These are phyloP conservation scores for Cyprinodon tularosa DNA, from an alignment of 2,113 vertebrate genomes.

Conservation along the genomic window DNA sequence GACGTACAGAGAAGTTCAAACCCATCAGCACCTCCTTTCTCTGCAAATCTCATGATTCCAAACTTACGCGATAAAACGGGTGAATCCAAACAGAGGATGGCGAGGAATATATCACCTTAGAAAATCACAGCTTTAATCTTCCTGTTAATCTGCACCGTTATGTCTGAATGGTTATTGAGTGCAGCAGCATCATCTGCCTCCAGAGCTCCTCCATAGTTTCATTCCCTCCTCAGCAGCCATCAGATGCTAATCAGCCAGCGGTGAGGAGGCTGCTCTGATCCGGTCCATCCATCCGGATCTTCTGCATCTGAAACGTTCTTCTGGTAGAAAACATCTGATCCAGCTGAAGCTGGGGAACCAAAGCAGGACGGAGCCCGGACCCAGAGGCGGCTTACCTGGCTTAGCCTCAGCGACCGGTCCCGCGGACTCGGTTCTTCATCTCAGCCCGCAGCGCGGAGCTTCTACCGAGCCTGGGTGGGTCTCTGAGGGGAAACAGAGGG, in stretches of 20 bases:
- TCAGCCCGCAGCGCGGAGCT: conserved; percentile 10
- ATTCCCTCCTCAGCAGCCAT: too few species aligned
- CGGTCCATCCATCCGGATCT: too few species aligned
- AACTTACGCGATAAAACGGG: background rate
- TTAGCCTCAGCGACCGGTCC: conserved; percentile 19
- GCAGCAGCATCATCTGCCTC: background rate
- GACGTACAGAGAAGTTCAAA: background rate
- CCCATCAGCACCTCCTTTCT: too few species aligned
- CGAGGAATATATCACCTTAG: background rate
- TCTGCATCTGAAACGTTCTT: background rate
- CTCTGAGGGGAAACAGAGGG: background rate
- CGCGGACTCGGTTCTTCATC: conserved; percentile 16
- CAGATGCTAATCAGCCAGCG: too few species aligned
- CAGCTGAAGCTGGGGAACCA: too few species aligned
- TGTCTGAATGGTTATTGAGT: background rate
- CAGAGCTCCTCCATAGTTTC: too few species aligned
- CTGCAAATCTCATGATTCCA: too few species aligned
- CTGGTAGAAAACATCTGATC: background rate
- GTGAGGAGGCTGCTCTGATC: too few species aligned
- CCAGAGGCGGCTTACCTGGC: conserved; percentile 33
- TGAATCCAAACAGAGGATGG: too few species aligned
- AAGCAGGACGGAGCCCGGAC: too few species aligned
- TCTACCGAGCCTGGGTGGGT: background rate
- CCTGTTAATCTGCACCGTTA: background rate
- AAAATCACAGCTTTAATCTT: background rate